Base-by-base conservation (phyloP, 2,888 invertebrate genomes). In the Agrochola lota region DNA sequence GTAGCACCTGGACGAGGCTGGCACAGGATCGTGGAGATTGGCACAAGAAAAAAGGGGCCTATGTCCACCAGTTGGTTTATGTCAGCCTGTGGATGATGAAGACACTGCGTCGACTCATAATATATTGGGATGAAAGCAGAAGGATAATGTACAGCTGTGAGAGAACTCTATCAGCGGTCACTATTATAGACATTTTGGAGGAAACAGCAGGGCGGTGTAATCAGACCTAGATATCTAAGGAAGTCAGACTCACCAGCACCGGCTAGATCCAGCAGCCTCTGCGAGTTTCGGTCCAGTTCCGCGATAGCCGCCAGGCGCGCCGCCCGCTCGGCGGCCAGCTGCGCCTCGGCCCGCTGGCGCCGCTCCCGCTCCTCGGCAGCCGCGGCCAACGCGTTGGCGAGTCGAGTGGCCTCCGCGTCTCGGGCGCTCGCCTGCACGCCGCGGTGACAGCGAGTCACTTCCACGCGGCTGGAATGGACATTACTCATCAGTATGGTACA, bases 241-340 rank as follows among this genome's bases (percentile, higher is more conserved):
- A 46, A 2, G 8, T 52, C 9, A 49, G 23, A 81, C 96, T 96
- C 77, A 97, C 97, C 93, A 91, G 94, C 93, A 87, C 97, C 94
- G 91, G 94, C 96, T 89, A 97, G 96, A 64, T 97, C 98, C 86
- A 98, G 95, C 62, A 98, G 97, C 71, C 98, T 96, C 89, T 98
- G 97, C 35, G 98, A 97, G 92, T 98, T 98, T 83, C 97, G 96
- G 87, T 98, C 98, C 67, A 98, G 94, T 93, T 98, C 98, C 26
- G 98, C 97, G 89, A 98, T 97, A 77, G 98, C 97, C 7, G 98
- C 97, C n/a, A 97, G 97, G 74, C 98, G 97, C 78, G 98, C 98
- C 17, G 98, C 97, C 5, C 97, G 97, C 90, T 98, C 98, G 23
- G 97, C 97, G 60, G 97, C 97, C 86, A 98, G 94, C 86, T 97